Evolutionary conservation across 2,797 vertebrate species (phyloP).

Genomic region (Gallinago stenura): DNA sequence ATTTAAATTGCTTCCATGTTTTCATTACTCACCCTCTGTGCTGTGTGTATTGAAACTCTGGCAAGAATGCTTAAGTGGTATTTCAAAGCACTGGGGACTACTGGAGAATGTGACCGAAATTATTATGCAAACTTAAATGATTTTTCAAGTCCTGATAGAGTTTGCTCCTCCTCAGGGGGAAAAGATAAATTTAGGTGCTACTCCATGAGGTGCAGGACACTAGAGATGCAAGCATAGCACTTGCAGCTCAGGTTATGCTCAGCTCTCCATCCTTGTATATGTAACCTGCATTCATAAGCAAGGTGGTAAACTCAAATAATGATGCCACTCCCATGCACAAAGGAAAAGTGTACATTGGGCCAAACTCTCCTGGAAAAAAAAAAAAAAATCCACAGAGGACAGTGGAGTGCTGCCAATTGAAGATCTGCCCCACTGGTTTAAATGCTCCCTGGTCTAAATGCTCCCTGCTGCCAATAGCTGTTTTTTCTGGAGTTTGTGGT

Average conservation of each 20-base stretch:
- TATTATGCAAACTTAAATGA: conserved; percentile 15
- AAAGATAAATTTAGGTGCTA: background rate
- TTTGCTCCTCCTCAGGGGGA: background rate
- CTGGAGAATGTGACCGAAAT: conserved; percentile 36
- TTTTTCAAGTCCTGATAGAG: conserved; percentile 22
- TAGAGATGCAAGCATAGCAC: no score
- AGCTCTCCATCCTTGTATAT: background rate
- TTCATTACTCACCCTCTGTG: conserved; percentile 67
- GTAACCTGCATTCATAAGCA: no score
- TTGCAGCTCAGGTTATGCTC: background rate
- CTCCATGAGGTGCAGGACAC: background rate
- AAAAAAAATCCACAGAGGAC: background rate
- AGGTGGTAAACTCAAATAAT: background rate
- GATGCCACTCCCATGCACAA: no score
- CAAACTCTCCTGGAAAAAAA: background rate
- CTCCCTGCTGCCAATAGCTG: background rate
- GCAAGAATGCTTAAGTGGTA: conserved; percentile 62
- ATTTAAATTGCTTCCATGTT: conserved; percentile 74
- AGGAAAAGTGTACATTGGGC: background rate
- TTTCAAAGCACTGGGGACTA: conserved; percentile 52
- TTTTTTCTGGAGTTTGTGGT: background rate
- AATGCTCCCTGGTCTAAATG: no score
- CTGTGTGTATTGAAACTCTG: conserved; percentile 52
- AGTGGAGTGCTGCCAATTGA: background rate
- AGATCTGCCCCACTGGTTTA: background rate